Conservation (phyloP, 1,140 invertebrate species). For the Aporrectodea caliginosa region DNA sequence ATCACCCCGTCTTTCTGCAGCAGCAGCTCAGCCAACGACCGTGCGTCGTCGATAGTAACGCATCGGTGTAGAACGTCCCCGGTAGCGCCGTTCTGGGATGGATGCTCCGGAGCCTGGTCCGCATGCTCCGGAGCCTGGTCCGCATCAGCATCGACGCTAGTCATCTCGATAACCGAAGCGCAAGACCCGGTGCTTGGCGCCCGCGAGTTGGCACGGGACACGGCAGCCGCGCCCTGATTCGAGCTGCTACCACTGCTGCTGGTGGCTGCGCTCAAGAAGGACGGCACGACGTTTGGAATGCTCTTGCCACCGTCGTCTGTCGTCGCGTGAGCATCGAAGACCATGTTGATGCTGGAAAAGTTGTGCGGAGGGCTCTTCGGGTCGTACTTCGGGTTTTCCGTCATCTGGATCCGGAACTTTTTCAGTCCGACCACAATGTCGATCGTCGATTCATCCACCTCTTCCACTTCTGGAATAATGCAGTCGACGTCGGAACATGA, state of each 20-base stretch:
- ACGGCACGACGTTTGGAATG: conserved; percentile 9
- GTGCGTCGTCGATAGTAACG: background rate
- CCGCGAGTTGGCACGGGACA: background rate
- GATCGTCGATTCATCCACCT: background rate
- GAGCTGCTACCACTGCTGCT: background rate
- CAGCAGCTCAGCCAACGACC: background rate
- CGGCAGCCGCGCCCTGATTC: background rate
- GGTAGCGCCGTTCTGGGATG: background rate
- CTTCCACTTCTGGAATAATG: conserved; percentile 13
- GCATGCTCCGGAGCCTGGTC: too few relatives aligned
- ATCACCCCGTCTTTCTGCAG: background rate
- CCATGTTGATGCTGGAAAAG: too few relatives aligned
- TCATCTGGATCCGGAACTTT: background rate
- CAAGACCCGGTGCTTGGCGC: background rate
- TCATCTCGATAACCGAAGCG: background rate
- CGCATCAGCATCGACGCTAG: too few relatives aligned
- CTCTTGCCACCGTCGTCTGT: background rate
- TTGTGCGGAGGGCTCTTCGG: background rate
- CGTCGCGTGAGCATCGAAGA: background rate
- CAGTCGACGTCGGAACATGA: background rate
- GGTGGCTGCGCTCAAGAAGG: background rate
- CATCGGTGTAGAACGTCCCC: background rate
- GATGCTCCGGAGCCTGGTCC: too few relatives aligned
- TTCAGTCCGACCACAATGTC: background rate
- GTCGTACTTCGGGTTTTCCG: background rate